These are phyloP conservation scores for Zaprionus tsacasi DNA, from an alignment of 1,140 invertebrate genomes.

Conservation along the genomic window DNA sequence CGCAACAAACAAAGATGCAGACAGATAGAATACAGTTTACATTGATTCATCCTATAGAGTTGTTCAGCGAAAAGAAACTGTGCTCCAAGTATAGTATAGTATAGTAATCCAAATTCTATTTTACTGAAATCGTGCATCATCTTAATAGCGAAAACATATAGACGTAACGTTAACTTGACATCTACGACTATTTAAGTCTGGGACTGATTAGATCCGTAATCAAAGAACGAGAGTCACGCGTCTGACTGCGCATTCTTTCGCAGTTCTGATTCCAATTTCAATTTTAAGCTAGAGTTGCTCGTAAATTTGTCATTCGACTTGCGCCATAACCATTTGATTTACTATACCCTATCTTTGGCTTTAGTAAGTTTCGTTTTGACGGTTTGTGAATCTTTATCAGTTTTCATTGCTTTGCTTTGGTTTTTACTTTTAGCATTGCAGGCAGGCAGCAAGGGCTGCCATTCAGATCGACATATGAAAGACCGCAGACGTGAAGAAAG, in stretches of 20 bases:
- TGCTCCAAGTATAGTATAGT: no score
- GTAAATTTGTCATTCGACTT: constrained; percentile 60
- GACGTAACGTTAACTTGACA: constrained; percentile 1
- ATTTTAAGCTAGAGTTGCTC: constrained; percentile 22
- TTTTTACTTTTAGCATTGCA: constrained; percentile 28
- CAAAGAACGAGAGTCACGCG: constrained; percentile 11
- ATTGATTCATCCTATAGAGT: not conserved
- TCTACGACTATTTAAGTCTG: not conserved
- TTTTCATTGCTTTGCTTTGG: constrained; percentile 19
- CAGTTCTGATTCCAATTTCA: constrained; percentile 24
- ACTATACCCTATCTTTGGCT: constrained; percentile 45
- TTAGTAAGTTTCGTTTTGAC: constrained; percentile 36
- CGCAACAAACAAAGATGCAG: not conserved
- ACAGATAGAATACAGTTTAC: not conserved
- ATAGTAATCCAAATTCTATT: no score
- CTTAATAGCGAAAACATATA: not conserved
- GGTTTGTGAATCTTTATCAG: constrained; percentile 64
- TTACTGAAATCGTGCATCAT: no score
- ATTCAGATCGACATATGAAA: no score
- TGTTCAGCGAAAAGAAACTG: no score
- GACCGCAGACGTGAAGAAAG: no score
- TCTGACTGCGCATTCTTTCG: constrained; percentile 14
- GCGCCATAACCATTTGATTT: constrained; percentile 67
- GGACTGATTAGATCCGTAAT: constrained; percentile 2
- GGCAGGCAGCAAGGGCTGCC: not conserved